Percentiles rank a stretch among this genome's conserved stretches.
phyloP scores from a whole-genome alignment of 2,797 vertebrate genomes.

The Anabas testudineus region DNA sequence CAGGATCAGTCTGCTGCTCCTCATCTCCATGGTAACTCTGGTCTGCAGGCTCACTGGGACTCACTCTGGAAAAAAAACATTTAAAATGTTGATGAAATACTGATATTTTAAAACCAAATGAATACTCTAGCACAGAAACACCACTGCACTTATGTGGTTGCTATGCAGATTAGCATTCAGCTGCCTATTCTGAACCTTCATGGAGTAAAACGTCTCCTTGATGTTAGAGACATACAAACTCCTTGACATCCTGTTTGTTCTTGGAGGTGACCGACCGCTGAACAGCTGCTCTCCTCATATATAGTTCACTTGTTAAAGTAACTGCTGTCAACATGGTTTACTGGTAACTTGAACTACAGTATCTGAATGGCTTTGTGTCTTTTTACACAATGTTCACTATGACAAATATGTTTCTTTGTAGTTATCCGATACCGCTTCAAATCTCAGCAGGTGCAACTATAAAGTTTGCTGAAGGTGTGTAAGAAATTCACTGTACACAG shows the following conservation, averaged over 20 bases:
- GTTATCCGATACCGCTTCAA: conserved; percentile 30
- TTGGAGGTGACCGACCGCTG: conserved; percentile 51
- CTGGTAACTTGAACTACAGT: conserved; percentile 40
- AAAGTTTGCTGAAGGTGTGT: neutral
- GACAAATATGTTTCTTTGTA: conserved; percentile 39
- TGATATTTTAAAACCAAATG: neutral
- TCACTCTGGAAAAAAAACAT: conserved; percentile 46
- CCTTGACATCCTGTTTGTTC: no score
- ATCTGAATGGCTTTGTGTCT: conserved; percentile 9
- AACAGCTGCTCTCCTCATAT: conserved; percentile 49
- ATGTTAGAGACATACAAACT: no score
- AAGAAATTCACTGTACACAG: neutral
- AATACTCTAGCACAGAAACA: neutral
- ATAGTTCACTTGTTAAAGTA: conserved; percentile 33
- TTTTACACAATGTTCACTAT: conserved; percentile 33
- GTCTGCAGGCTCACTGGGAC: conserved; percentile 53
- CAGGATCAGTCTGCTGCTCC: conserved; percentile 54
- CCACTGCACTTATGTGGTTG: neutral
- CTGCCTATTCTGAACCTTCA: neutral
- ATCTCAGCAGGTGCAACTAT: conserved; percentile 34
- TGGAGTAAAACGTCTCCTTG: no score
- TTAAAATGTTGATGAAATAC: neutral
- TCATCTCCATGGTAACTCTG: conserved; percentile 55
- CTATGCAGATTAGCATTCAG: neutral
- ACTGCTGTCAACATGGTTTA: conserved; percentile 43